These are phyloP conservation scores for Diachrysia chrysitis DNA, from an alignment of 2,888 invertebrate species.

Conservation along the genomic window DNA sequence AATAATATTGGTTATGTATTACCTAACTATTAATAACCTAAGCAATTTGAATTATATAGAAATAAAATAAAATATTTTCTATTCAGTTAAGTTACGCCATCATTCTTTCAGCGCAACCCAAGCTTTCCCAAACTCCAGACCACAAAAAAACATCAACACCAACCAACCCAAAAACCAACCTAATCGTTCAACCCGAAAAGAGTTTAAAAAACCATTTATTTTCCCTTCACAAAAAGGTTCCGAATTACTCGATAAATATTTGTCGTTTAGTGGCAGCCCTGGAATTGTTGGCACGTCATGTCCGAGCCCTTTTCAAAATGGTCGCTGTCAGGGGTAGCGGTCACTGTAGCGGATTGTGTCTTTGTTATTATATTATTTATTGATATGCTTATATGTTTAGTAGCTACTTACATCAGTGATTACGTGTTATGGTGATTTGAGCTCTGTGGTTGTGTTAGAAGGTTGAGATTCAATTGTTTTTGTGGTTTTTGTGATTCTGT, in stretches of 20 bases:
- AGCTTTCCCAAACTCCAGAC: conserved; percentile 1
- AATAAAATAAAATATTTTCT: too few species aligned
- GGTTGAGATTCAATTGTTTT: not conserved
- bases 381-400: conserved; percentile 70
- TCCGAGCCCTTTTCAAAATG: conserved; percentile 87
- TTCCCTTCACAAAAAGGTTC: conserved; percentile 51
- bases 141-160: conserved; percentile 43
- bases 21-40: too few species aligned
- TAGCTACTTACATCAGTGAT: conserved; percentile 31
- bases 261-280: conserved; percentile 76
- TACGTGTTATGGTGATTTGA: not conserved
- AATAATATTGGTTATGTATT: too few species aligned
- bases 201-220: conserved; percentile 73
- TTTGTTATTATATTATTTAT: conserved; percentile 81
- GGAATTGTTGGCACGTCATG: conserved; percentile 75
- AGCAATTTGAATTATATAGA: too few species aligned
- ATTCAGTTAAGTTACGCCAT: not conserved
- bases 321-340: conserved; percentile 76
- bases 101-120: not conserved
- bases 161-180: conserved; percentile 40
- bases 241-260: conserved; percentile 75
- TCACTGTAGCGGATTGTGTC: conserved; percentile 76
- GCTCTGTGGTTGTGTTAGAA: not conserved
- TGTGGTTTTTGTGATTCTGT: not conserved
- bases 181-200: conserved; percentile 40